phyloP scores from a whole-genome alignment of 2,113 vertebrate genomes.

The Microtus richardsoni region DNA sequence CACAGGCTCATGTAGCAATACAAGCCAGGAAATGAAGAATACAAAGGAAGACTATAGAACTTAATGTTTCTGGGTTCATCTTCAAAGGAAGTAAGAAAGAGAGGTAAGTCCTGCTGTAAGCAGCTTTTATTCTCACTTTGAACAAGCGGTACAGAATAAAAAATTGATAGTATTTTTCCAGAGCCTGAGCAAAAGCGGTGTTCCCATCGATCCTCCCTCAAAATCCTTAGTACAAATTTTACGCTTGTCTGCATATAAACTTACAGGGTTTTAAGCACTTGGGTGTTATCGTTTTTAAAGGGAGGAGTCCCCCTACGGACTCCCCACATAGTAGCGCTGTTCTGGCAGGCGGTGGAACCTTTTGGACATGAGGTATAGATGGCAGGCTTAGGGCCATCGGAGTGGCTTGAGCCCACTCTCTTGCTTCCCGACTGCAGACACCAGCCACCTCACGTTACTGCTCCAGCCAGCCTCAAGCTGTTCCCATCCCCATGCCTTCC shows the following conservation, averaged over 20 bases:
- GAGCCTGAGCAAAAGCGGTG: constrained; percentile 60
- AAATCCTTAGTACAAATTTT: background rate
- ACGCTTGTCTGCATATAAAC: constrained; percentile 63
- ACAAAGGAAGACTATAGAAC: constrained; percentile 38
- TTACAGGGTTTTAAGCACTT: constrained; percentile 69
- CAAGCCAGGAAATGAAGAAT: background rate
- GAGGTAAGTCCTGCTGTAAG: constrained; percentile 71
- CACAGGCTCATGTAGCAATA: background rate
- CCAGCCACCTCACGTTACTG: background rate
- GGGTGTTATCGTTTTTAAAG: background rate
- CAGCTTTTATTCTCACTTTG: constrained; percentile 77
- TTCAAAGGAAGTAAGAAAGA: constrained; percentile 65
- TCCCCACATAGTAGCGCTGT: background rate
- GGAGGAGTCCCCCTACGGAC: too few species aligned
- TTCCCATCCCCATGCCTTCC: background rate
- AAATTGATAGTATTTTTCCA: constrained; percentile 65
- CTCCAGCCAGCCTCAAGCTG: background rate
- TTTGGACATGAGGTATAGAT: background rate
- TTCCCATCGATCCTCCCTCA: constrained; percentile 49
- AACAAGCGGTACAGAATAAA: constrained; percentile 80
- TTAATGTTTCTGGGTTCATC: constrained; percentile 63
- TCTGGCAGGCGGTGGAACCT: background rate
- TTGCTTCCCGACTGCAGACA: background rate
- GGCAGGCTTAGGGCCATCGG: too few species aligned
- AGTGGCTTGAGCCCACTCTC: background rate